Base-by-base conservation (phyloP, 2,888 invertebrate genomes). In the Dasysyrphus tricinctus region DNA sequence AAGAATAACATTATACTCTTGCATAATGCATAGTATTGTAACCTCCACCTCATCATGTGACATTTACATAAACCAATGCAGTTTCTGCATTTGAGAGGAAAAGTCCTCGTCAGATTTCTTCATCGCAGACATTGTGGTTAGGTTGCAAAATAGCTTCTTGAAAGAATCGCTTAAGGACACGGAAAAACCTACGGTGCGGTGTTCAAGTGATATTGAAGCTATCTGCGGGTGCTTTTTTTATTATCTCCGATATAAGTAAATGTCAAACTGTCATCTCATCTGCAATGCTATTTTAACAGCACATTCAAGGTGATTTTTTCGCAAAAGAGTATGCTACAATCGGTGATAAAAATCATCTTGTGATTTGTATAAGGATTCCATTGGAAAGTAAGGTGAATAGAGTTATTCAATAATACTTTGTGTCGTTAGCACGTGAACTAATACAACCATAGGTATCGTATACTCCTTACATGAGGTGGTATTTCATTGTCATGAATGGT, bases 51-150 rank as follows among this genome's bases (percentile, higher is more conserved):
- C 34, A 34, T 14, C 34, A 57, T 34, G 34, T 57, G 34, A 57
- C 34, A 56, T 56, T 56, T 32, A 56, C 32, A 57, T 57, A 34
- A 57, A 56, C 32, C 32, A 51, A 51, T 12, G 32, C n/a, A 14
- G 1, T 32, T 29, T n/a, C n/a, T 32, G 54, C n/a, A 14, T 54
- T 29, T 29, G n/a, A 32, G 7, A 32, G 56, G 8, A 56, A 56
- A 56, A n/a, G 32, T 32, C n/a, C 32, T n/a, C 56, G n/a, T 34
- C 56, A 56, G 56, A 32, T 56, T 56, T 56, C n/a, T 56, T 32
- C 56, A 32, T 56, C 5, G 8, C 9, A 19, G 49, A n/a, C 32
- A n/a, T 57, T 57, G 16, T 34, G n/a, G 11, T 57, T n/a, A 7
- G 56, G 54, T 54, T 54, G n/a, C 56, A 32, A 56, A 32, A n/a